These are phyloP conservation scores for Steinernema khuongi DNA, from an alignment of 1,140 invertebrate genomes.

Conservation along the genomic window DNA sequence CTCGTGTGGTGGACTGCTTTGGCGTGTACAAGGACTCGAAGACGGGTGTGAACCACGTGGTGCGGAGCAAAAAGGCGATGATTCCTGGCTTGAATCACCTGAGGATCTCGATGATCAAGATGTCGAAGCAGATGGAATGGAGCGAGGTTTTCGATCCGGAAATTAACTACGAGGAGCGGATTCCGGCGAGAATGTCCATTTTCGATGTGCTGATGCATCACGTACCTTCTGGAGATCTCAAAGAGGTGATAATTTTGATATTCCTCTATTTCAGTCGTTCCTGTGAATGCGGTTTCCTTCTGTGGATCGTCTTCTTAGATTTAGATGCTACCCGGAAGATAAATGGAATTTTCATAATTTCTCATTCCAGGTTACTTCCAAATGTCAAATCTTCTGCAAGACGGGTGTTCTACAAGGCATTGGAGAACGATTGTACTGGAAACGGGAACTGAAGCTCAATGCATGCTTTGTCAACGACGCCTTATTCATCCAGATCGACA, in stretches of 20 bases:
- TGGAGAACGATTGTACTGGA: slow-evolving; percentile 7
- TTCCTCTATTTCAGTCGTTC: neutral
- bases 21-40: neutral
- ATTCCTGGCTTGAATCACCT: neutral
- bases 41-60: neutral
- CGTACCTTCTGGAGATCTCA: neutral
- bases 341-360: too few relatives aligned
- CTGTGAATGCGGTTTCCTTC: too few relatives aligned
- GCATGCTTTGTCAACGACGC: neutral
- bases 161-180: neutral
- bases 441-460: slow-evolving; percentile 10
- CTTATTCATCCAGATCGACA: neutral
- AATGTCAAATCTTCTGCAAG: slow-evolving; percentile 2
- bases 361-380: neutral
- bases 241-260: neutral
- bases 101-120: neutral
- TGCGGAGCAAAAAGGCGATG: neutral
- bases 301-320: too few relatives aligned
- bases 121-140: slow-evolving; percentile 14
- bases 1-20: neutral
- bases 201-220: neutral
- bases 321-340: too few relatives aligned
- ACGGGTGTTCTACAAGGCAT: slow-evolving; percentile 12
- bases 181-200: neutral
- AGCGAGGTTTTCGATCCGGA: neutral